These are phyloP conservation scores for Brachypterus glaber DNA, from an alignment of 2,888 invertebrate genomes.

Conservation along the genomic window DNA sequence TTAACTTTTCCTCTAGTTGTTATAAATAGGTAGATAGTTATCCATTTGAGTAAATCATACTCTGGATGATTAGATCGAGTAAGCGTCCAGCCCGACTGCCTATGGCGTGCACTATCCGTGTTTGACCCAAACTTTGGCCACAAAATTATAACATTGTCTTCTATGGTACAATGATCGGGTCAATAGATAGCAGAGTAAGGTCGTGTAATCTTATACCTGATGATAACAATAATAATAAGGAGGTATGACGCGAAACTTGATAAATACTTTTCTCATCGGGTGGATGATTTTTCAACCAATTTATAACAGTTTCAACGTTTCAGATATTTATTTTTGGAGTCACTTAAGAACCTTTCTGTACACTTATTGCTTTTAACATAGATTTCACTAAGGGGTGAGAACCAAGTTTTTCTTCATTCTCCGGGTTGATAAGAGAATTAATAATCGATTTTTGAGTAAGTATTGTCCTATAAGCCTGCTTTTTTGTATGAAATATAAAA, in stretches of 20 bases:
- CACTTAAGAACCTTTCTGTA: not conserved
- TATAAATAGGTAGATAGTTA: not conserved
- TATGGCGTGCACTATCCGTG: not conserved
- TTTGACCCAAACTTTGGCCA: conserved; percentile 1
- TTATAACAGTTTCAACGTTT: not conserved
- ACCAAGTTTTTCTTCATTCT: not conserved
- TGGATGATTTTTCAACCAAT: conserved; percentile 1
- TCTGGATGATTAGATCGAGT: not conserved
- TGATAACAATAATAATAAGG: not conserved
- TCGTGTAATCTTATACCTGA: conserved; percentile 2
- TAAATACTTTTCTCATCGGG: not conserved
- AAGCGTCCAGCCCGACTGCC: not conserved
- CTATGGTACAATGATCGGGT: not conserved
- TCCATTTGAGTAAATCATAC: not conserved
- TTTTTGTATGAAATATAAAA: conserved; percentile 2
- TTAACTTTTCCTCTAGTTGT: conserved; percentile 3
- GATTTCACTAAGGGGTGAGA: conserved; percentile 1
- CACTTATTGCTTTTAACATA: conserved; percentile 3
- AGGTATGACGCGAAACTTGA: no score
- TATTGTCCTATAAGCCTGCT: not conserved
- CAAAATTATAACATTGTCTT: not conserved
- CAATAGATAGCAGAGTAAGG: conserved; percentile 1
- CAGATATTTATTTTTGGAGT: not conserved
- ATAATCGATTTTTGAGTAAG: not conserved
- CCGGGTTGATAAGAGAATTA: not conserved